A percentile compares a stretch with the other conserved stretches of the same genome.
Evolutionary conservation across 37 sponge, comb jelly and placozoan species (phyloP).

Genomic region (Bolinopsis microptera): DNA sequence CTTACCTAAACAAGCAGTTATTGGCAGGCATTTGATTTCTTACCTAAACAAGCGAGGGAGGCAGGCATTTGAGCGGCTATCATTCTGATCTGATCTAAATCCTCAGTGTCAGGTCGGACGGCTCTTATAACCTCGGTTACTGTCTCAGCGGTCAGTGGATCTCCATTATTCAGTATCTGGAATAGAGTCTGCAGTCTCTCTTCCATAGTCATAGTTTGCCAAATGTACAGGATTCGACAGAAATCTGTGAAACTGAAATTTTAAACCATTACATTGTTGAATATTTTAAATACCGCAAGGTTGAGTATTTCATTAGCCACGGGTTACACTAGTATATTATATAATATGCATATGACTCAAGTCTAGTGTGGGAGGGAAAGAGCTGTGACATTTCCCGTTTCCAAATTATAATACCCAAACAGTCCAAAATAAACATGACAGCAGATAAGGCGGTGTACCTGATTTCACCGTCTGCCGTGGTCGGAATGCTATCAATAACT

Average conservation of each 20-base stretch:
- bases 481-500: slow-evolving; percentile 34
- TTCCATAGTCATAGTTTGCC: slow-evolving; percentile 63
- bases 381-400: too few relatives aligned
- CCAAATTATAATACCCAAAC: too few relatives aligned
- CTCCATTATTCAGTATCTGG: slow-evolving; percentile 60
- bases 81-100: slow-evolving; percentile 7
- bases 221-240: slow-evolving; percentile 47
- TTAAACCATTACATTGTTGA: too few relatives aligned
- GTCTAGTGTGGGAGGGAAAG: too few relatives aligned
- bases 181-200: slow-evolving; percentile 49
- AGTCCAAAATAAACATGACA: background rate
- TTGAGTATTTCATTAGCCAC: background rate
- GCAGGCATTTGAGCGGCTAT: slow-evolving; percentile 39
- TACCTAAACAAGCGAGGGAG: background rate
- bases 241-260: slow-evolving; percentile 49
- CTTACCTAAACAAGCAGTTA: too few relatives aligned
- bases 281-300: background rate
- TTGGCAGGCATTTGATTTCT: too few relatives aligned
- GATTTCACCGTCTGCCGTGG: background rate
- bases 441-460: background rate
- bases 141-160: slow-evolving; percentile 12
- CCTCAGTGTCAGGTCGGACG: slow-evolving; percentile 23
- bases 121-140: slow-evolving; percentile 20
- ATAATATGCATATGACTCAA: too few relatives aligned
- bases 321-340: too few relatives aligned